Evolutionary conservation across 2,113 vertebrate genomes (phyloP).

Genomic region (Corvus moneduloides): DNA sequence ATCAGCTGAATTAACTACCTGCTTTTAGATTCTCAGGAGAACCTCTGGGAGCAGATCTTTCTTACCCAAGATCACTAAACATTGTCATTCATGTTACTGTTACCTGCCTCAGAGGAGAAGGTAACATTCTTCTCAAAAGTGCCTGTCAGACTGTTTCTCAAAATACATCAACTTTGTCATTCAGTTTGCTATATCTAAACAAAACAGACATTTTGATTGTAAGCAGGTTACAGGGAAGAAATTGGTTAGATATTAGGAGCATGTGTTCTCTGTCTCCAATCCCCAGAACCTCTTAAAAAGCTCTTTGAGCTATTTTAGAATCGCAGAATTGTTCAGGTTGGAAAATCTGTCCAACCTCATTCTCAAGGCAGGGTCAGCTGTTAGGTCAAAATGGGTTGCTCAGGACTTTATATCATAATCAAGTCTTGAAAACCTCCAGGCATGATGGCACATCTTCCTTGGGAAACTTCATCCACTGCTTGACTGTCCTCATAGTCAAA

Average conservation of each 20-base stretch:
- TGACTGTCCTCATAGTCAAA: neutral
- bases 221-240: neutral
- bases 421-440: neutral
- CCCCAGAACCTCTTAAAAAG: neutral
- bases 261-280: neutral
- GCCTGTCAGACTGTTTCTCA: constrained; percentile 6
- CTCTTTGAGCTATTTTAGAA: neutral
- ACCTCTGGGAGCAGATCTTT: constrained; percentile 17
- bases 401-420: neutral
- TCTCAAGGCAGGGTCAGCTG: neutral
- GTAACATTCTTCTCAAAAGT: constrained; percentile 12
- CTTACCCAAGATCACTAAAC: constrained; percentile 22
- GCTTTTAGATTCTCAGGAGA: neutral
- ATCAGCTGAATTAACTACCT: constrained; percentile 20
- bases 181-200: constrained; percentile 31
- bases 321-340: neutral
- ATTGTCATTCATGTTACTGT: constrained; percentile 4
- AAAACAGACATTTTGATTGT: constrained; percentile 21
- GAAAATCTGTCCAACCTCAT: neutral
- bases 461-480: neutral
- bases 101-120: neutral
- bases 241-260: neutral
- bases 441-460: neutral
- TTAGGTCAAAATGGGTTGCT: neutral
- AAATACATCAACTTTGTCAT: neutral